A percentile compares a stretch with the other conserved stretches of the same genome.
These are phyloP conservation scores for Cossypha polioptera DNA, from an alignment of 2,797 vertebrate genomes.

Conservation along the genomic window DNA sequence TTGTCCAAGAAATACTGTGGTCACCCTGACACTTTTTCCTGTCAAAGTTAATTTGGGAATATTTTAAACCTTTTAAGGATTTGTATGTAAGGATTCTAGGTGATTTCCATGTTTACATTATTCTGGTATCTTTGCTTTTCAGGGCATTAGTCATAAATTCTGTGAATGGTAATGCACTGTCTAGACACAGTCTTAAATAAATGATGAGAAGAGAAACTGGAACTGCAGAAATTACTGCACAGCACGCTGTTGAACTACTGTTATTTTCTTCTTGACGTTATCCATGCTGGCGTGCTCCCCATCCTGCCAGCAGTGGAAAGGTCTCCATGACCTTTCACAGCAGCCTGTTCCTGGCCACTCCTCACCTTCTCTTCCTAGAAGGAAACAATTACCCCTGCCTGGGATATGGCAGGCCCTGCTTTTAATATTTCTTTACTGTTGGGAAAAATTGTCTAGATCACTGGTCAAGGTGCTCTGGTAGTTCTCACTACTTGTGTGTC, in stretches of 20 bases:
- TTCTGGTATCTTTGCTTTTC: conserved; percentile 41
- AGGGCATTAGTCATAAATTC: conserved; percentile 51
- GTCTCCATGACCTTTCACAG: background rate
- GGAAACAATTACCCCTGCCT: background rate
- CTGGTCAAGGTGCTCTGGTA: background rate
- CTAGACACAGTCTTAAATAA: conserved; percentile 71
- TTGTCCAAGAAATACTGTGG: background rate
- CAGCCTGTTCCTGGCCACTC: background rate
- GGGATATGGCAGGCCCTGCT: background rate
- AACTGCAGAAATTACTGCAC: conserved; percentile 31
- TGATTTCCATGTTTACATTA: conserved; percentile 43
- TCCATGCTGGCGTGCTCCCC: background rate
- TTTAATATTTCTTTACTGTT: background rate
- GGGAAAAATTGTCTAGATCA: background rate
- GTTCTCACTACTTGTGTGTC: background rate
- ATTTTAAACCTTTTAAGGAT: background rate
- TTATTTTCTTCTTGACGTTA: background rate
- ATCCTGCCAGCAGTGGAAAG: background rate
- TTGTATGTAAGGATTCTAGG: background rate
- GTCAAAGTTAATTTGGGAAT: background rate
- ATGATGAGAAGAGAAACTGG: conserved; percentile 60
- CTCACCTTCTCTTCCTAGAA: background rate
- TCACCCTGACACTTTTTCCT: conserved; percentile 7
- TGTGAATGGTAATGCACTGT: conserved; percentile 62
- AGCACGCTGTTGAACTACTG: background rate